Evolutionary conservation across 2,888 invertebrate species (phyloP).

Genomic region (Euplagia quadripunctaria): DNA sequence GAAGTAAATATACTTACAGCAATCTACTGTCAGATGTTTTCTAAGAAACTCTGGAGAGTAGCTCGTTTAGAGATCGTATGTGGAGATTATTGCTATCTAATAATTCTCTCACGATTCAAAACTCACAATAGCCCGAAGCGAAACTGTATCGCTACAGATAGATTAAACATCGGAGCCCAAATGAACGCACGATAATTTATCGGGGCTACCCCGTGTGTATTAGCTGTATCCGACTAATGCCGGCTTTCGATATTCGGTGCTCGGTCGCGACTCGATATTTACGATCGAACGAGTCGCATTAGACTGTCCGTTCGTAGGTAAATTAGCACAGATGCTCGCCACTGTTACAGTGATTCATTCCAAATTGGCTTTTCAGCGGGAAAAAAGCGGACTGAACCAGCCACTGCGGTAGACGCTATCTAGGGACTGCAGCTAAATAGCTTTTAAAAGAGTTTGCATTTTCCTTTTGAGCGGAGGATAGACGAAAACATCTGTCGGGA

Average conservation of each 20-base stretch:
- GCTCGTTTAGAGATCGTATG: constrained; percentile 42
- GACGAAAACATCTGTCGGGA: constrained; percentile 50
- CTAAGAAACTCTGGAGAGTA: constrained; percentile 38
- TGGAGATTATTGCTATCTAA: constrained; percentile 44
- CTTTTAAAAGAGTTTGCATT: constrained; percentile 79
- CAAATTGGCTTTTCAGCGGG: constrained; percentile 86
- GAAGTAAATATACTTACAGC: constrained; percentile 16
- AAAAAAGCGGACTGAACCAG: constrained; percentile 74
- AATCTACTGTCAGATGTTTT: constrained; percentile 33
- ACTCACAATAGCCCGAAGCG: constrained; percentile 71
- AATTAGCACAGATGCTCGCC: constrained; percentile 87
- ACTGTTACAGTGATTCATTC: constrained; percentile 87
- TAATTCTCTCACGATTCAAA: constrained; percentile 62
- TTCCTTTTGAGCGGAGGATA: constrained; percentile 62
- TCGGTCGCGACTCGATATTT: constrained; percentile 85
- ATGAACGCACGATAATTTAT: constrained; percentile 87
- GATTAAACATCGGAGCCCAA: constrained; percentile 87
- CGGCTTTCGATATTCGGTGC: constrained; percentile 87
- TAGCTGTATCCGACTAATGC: constrained; percentile 87
- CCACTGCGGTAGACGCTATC: constrained; percentile 77
- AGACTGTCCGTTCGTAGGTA: constrained; percentile 87
- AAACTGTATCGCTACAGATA: constrained; percentile 77
- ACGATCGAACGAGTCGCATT: constrained; percentile 85
- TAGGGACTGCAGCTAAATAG: constrained; percentile 79
- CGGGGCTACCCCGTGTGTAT: constrained; percentile 85